Base-by-base conservation (phyloP, 2,797 vertebrate genomes). In the Pseudomugil tenellus region DNA sequence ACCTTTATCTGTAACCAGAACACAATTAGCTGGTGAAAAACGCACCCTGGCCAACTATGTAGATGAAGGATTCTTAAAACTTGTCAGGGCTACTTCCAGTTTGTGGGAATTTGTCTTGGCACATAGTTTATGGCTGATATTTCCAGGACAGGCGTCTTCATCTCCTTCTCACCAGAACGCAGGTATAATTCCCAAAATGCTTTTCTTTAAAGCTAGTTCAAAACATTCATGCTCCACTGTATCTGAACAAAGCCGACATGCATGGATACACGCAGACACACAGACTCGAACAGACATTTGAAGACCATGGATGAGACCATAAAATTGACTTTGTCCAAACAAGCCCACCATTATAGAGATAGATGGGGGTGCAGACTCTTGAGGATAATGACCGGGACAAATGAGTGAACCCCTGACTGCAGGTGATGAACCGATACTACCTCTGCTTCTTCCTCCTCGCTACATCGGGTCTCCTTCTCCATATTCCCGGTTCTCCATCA, bases 301-400 rank as follows among this genome's bases (percentile, higher is more conserved):
- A 83, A 77, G 61, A 84, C 57, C 46, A 64, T 17, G 29, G 72
- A 80, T 72, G 61, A 81, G 74, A 81, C 85, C 43, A 74, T 87
- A 84, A 87, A 87, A 90, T 74, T 78, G 86, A 80, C 79, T 55
- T 29, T 74, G 84, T 85, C 84, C 77, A 89, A 90, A 89, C 85
- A 88, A 81, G 72, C 66, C 61, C 69, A 10, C 70, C 80, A 67
- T 90, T 87, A 87, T 77, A 53, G 74, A 89, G 87, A 91, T 71
- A 76, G 79, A 89, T 76, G 68, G 54, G 76, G 87, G 60, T 87
- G 79, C 87, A 87, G 72, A 70, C 84, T 89, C 84, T 87, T 73
- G 72, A 82, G 88, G 83, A 77, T 91, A 88, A 91, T 89, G 84
- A 86, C 81, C 67, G 83, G 52, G 70, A 77, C 84, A 87, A 77